Base-by-base conservation (phyloP, 2,888 invertebrate species). In the Micropterix aruncella region DNA sequence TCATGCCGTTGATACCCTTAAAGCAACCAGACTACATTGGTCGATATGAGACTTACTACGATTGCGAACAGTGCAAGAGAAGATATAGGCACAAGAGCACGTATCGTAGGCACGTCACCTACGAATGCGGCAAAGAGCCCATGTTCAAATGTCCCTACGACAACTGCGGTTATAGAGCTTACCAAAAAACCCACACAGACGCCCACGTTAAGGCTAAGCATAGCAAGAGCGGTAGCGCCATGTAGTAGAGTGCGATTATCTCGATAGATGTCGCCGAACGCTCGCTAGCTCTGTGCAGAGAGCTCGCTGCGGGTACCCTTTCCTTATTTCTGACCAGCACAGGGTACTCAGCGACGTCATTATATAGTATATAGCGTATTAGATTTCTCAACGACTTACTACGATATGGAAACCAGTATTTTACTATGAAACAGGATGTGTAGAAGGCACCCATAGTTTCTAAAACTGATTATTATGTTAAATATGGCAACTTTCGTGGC, bases 11-110 rank as follows among this genome's bases (percentile, higher is more conserved):
- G 50, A 57, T 67, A 53, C 67, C 67, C 51, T 67, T 69, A 64
- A 70, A 70, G 62, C 66, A 67, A 49, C 70, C 70, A 61, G 68
- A 67, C 55, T 70, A 62, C 55, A 69, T 70, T 43, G 63, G 68
- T 3, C 66, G 65, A 42, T 69, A 65, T 52, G 67, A 69, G 50
- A 62, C 64, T 57, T 61, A 62, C 44, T 70, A 62, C 48, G 70
- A 75, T 52, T 79, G 84, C 58, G 73, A 74, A 49, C 76, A 75
- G 52, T 85, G 86, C 60, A 76, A 79, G 56, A 76, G 82, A 59
- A 77, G 78, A 54, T 86, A 86, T 62, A 77, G 80, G 51, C 81
- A 80, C 65, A 80, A 80, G 62, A 80, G 79, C 53, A 80, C 83
- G 17, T 74, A 85, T 54, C 73, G 79, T 56, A 74, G 83, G 54